Percentiles rank a stretch among this genome's conserved stretches.
These are phyloP conservation scores for Iphiclides podalirius DNA, from an alignment of 2,888 invertebrate species.

Conservation along the genomic window DNA sequence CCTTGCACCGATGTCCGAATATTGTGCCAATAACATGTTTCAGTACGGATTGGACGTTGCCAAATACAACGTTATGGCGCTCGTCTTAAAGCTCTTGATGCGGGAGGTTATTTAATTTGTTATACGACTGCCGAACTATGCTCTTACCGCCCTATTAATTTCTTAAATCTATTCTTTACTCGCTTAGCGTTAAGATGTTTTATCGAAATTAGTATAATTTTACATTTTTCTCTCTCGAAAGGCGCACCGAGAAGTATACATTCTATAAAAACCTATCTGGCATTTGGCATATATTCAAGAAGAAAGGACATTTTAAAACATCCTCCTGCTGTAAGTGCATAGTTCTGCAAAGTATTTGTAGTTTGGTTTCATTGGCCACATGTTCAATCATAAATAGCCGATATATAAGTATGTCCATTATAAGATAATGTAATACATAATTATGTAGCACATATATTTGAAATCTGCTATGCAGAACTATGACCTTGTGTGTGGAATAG, in stretches of 20 bases:
- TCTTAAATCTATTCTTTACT: not conserved
- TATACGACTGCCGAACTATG: slow-evolving; percentile 13
- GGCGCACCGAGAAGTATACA: slow-evolving; percentile 57
- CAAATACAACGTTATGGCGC: slow-evolving; percentile 58
- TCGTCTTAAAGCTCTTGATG: slow-evolving; percentile 55
- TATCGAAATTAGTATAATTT: no score
- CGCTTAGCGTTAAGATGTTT: no score
- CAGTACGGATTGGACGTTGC: slow-evolving; percentile 70
- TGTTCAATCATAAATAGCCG: no score
- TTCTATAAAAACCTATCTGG: slow-evolving; percentile 73
- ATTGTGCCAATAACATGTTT: slow-evolving; percentile 61
- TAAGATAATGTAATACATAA: no score
- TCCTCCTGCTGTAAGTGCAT: slow-evolving; percentile 68
- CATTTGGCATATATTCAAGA: slow-evolving; percentile 73
- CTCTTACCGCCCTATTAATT: slow-evolving; percentile 7
- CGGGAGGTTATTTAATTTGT: slow-evolving; percentile 47
- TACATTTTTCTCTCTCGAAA: no score
- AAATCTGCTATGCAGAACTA: slow-evolving; percentile 21
- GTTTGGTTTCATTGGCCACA: no score
- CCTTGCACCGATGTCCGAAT: slow-evolving; percentile 64
- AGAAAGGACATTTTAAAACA: slow-evolving; percentile 41
- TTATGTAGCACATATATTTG: no score
- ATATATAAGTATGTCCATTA: no score
- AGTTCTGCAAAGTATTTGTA: slow-evolving; percentile 66
- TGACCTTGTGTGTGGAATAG: not conserved